These are phyloP conservation scores for Oithona nana DNA, from an alignment of 2,888 invertebrate genomes.

Conservation along the genomic window DNA sequence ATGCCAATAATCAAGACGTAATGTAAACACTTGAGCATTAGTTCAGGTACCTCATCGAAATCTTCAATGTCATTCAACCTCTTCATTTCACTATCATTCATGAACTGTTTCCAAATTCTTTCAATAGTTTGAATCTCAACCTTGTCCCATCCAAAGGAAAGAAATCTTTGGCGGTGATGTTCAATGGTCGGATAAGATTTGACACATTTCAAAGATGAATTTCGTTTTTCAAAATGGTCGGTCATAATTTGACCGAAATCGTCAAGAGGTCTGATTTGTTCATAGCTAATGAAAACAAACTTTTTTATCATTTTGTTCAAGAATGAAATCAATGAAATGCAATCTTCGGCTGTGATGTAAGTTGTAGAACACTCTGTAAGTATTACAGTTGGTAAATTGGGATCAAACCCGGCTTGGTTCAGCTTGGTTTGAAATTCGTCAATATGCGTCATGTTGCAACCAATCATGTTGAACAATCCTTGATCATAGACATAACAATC, in stretches of 20 bases:
- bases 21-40: not conserved
- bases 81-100: not conserved
- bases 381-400: not conserved
- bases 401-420: not conserved
- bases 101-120: not conserved
- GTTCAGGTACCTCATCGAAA: not conserved
- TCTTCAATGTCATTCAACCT: not conserved
- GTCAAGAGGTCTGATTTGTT: not conserved
- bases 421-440: not conserved
- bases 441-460: not conserved
- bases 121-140: not conserved
- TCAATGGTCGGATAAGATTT: not conserved
- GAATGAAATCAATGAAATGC: not conserved
- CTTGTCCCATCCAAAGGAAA: not conserved
- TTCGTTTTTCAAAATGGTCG: not conserved
- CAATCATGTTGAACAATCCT: not conserved
- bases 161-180: not conserved
- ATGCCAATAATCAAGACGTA: not conserved
- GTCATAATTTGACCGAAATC: not conserved
- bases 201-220: not conserved
- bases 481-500: not conserved
- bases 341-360: not conserved
- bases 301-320: not conserved
- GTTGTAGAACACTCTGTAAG: not conserved
- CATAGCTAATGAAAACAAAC: not conserved